Evolutionary conservation across 2,888 invertebrate species (phyloP), one percentile per base, ranked within the genome.

Genomic region (Crocallis elinguaria): DNA sequence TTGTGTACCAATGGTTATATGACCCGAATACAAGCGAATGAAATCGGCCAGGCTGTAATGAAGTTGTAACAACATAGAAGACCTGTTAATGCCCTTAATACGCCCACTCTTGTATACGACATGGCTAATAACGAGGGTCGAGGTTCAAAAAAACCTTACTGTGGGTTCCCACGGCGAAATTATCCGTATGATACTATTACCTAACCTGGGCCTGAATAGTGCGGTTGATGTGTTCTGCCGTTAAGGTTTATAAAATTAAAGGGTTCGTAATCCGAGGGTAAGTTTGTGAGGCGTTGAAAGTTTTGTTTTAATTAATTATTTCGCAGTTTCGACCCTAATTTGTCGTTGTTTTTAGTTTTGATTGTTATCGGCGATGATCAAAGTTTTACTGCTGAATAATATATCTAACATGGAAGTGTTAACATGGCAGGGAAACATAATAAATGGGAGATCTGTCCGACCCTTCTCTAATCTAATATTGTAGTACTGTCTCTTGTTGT

Each of bases 281-380:
- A 42, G 21, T 27, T 39, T 11, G 11, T 5, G n/a, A 13, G 16
- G 17, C 32, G n/a, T 32, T 1, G 0, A n/a, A 35, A 25, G 43
- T 43, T 43, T 33, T 33, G 35, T 33, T 33, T 25, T n/a, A n/a
- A 25, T 14, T 21, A 43, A 32, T 43, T 30, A 30, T 41, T 41
- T 41, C 12, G 21, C 23, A 43, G 43, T 13, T 33, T 13, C 21
- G 12, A 23, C 43, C 43, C 43, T 43, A 29, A 23, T 32, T 30
- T 12, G 29, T 29, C n/a, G 5, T 11, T n/a, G 29, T 7, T 41
- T 37, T 23, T 12, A 12, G 19, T 19, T 16, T 16, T 12, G 19
- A 41, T 30, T 3, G 17, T 29, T 41, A 41, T 29, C 8, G 6
- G 29, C 11, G 25, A n/a, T n/a, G n/a, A n/a, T n/a, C n/a, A n/a